Evolutionary conservation across 2,113 vertebrate species (phyloP).

Genomic region (Merops nubicus): DNA sequence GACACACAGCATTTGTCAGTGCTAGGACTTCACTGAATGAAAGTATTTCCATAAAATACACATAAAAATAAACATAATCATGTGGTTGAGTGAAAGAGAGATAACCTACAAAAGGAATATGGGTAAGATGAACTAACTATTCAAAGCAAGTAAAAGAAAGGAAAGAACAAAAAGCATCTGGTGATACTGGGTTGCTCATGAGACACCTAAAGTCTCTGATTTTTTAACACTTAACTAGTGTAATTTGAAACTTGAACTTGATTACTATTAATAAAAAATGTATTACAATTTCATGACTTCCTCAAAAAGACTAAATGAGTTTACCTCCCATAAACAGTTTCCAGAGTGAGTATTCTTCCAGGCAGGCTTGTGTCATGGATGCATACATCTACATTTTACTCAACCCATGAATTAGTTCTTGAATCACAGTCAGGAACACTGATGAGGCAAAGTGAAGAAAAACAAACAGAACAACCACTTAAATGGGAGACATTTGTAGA

Average conservation of each 20-base stretch:
- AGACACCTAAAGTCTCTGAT: neutral
- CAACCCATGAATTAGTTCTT: neutral
- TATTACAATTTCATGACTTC: neutral
- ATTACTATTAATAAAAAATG: neutral
- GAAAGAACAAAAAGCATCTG: neutral
- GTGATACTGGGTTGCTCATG: neutral
- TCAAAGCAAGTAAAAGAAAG: neutral
- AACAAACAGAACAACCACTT: too few species aligned
- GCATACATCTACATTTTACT: neutral
- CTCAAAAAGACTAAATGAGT: neutral
- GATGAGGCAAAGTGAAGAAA: neutral
- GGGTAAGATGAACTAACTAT: neutral
- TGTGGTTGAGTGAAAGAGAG: neutral
- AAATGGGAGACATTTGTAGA: neutral
- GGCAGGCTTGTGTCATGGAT: neutral
- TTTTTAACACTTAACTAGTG: neutral
- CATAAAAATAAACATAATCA: neutral
- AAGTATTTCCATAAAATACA: neutral
- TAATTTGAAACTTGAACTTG: neutral
- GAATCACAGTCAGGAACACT: neutral
- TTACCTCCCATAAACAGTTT: neutral
- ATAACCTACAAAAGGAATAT: neutral
- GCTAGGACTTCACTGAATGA: neutral
- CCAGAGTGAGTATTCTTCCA: neutral
- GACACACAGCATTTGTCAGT: neutral